Evolutionary conservation across 2,888 invertebrate genomes (phyloP).

Genomic region (Heterodera filipjevi): DNA sequence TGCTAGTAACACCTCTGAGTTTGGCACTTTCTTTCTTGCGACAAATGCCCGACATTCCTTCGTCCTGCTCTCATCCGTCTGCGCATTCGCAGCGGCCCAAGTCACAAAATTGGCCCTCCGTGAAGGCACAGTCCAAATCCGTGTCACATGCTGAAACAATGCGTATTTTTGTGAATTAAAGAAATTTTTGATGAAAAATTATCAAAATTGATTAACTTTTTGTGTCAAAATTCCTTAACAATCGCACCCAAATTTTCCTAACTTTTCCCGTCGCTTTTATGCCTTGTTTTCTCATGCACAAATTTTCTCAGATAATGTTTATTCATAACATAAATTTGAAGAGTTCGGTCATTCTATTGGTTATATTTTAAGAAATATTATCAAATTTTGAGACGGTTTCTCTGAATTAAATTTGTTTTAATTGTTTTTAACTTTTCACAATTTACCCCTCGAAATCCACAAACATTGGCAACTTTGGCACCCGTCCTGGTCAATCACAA

Average conservation of each 20-base stretch:
- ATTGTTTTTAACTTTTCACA: neutral
- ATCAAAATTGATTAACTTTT: no score
- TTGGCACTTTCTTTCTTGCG: neutral
- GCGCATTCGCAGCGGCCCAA: slow-evolving; percentile 58
- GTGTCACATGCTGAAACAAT: slow-evolving; percentile 40
- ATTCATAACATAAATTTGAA: no score
- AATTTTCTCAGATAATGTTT: no score
- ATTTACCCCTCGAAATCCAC: slow-evolving; percentile 51
- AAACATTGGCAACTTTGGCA: slow-evolving; percentile 62
- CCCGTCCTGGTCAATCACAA: slow-evolving; percentile 54
- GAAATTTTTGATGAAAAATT: no score
- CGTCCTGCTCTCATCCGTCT: slow-evolving; percentile 47
- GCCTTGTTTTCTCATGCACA: no score
- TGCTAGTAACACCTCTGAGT: neutral
- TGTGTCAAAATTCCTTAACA: no score
- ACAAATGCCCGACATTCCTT: slow-evolving; percentile 41
- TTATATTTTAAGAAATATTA: no score
- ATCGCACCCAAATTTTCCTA: no score
- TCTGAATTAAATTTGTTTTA: slow-evolving; percentile 41
- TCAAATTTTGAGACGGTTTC: no score
- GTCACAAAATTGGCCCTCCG: slow-evolving; percentile 56
- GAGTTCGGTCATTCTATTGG: no score
- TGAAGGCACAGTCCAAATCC: slow-evolving; percentile 51
- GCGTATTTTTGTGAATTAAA: no score
- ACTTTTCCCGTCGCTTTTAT: no score